These are phyloP conservation scores for Ciconia boyciana DNA, from an alignment of 2,113 vertebrate species.

Conservation along the genomic window DNA sequence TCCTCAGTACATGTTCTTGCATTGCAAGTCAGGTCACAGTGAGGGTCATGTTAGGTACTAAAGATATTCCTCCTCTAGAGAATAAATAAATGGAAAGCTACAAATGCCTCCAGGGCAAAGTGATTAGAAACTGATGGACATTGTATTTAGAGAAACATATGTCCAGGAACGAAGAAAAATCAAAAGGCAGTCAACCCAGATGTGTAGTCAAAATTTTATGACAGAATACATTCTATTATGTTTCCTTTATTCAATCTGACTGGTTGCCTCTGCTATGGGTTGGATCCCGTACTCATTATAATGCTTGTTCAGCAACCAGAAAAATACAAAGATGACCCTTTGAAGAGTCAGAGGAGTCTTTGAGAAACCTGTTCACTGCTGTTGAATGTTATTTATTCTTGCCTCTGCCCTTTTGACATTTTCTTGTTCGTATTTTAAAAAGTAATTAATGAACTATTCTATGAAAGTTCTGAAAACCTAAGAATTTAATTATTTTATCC, in stretches of 20 bases:
- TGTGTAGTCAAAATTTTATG: conserved; percentile 39
- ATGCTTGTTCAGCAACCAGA: conserved; percentile 10
- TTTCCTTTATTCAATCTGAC: conserved; percentile 17
- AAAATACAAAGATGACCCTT: not conserved
- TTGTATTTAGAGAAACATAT: conserved; percentile 36
- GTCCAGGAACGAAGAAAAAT: conserved; percentile 15
- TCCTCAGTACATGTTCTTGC: conserved; percentile 6
- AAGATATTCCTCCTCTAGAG: conserved; percentile 34
- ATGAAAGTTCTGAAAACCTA: not conserved
- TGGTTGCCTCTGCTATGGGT: not conserved
- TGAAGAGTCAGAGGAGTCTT: not conserved
- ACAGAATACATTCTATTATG: not conserved
- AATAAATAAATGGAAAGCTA: conserved; percentile 48
- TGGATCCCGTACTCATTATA: not conserved
- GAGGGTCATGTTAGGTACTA: conserved; percentile 51
- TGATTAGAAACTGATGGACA: conserved; percentile 43
- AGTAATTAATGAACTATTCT: not conserved
- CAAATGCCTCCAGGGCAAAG: conserved; percentile 11
- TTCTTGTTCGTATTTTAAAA: not conserved
- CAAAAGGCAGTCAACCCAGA: conserved; percentile 40
- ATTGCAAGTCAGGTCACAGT: conserved; percentile 32
- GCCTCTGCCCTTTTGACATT: not conserved
- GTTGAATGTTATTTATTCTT: not conserved
- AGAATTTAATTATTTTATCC: not conserved
- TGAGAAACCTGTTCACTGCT: not conserved